These are phyloP conservation scores for Agrochola lota DNA, from an alignment of 2,888 invertebrate species.

Conservation along the genomic window DNA sequence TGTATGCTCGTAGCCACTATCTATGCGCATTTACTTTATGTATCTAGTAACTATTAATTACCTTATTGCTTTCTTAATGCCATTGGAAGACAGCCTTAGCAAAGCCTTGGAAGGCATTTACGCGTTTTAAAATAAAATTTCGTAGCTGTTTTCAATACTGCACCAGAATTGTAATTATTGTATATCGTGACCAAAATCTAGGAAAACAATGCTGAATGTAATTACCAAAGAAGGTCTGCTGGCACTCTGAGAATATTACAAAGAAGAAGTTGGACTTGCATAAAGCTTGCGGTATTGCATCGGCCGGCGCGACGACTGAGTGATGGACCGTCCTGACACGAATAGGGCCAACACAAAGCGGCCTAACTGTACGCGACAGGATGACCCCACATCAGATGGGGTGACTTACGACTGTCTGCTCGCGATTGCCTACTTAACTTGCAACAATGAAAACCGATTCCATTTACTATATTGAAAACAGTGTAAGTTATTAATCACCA, in stretches of 20 bases:
- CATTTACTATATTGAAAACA: slow-evolving; percentile 71
- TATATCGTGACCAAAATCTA: slow-evolving; percentile 45
- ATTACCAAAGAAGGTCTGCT: slow-evolving; percentile 60
- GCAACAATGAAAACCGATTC: slow-evolving; percentile 69
- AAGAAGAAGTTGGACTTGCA: slow-evolving; percentile 69
- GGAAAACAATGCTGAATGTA: slow-evolving; percentile 54
- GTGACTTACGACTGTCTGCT: slow-evolving; percentile 76
- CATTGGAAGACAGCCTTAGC: slow-evolving; percentile 16
- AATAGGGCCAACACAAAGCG: slow-evolving; percentile 83
- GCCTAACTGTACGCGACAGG: slow-evolving; percentile 85
- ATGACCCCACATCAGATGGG: slow-evolving; percentile 81
- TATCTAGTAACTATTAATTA: slow-evolving; percentile 57
- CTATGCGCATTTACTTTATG: slow-evolving; percentile 63
- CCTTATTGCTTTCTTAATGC: slow-evolving; percentile 40
- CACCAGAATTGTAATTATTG: slow-evolving; percentile 19
- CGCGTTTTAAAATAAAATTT: slow-evolving; percentile 16
- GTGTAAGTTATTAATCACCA: slow-evolving; percentile 79
- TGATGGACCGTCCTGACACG: slow-evolving; percentile 84
- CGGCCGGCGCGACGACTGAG: slow-evolving; percentile 70
- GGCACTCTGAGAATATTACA: slow-evolving; percentile 57
- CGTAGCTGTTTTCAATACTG: slow-evolving; percentile 33
- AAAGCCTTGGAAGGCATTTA: neutral
- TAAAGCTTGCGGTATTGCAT: slow-evolving; percentile 80
- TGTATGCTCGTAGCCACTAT: slow-evolving; percentile 63
- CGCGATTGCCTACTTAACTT: slow-evolving; percentile 70